Conservation (phyloP, 2,888 invertebrate genomes). For the Eristalis arbustorum region DNA sequence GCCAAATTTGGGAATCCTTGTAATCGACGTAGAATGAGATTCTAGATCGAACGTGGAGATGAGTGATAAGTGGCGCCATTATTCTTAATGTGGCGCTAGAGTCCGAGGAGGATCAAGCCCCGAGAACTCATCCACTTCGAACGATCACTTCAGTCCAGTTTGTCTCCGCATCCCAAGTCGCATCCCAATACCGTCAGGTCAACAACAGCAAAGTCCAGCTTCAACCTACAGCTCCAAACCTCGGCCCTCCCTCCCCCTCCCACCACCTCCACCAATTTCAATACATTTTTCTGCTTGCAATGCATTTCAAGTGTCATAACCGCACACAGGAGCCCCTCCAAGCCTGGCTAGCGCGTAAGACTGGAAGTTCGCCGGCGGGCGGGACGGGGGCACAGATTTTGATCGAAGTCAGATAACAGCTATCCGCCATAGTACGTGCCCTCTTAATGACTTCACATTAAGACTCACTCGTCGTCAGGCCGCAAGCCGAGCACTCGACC, state of each 20-base stretch:
- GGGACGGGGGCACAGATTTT: slow-evolving; percentile 17
- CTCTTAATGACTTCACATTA: slow-evolving; percentile 46
- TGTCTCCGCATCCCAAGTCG: no score
- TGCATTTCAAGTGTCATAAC: background rate
- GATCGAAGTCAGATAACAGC: slow-evolving; percentile 46
- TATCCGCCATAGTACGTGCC: slow-evolving; percentile 34
- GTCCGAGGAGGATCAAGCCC: no score
- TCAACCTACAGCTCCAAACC: background rate
- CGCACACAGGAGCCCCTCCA: background rate
- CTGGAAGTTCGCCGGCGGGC: background rate
- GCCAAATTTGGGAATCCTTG: no score
- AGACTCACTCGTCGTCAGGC: background rate
- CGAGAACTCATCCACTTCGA: no score
- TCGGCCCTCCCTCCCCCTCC: no score
- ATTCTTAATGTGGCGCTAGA: no score
- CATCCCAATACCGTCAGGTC: no score
- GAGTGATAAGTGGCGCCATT: no score
- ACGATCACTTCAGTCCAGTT: no score
- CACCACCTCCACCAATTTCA: background rate
- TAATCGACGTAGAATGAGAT: no score
- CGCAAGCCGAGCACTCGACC: slow-evolving; percentile 30
- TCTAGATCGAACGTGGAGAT: no score
- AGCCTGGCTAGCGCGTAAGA: background rate
- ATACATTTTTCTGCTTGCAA: background rate
- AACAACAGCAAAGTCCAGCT: background rate